phyloP scores from a whole-genome alignment of 2,888 invertebrate species.

The Pollenia griseotomentosa region DNA sequence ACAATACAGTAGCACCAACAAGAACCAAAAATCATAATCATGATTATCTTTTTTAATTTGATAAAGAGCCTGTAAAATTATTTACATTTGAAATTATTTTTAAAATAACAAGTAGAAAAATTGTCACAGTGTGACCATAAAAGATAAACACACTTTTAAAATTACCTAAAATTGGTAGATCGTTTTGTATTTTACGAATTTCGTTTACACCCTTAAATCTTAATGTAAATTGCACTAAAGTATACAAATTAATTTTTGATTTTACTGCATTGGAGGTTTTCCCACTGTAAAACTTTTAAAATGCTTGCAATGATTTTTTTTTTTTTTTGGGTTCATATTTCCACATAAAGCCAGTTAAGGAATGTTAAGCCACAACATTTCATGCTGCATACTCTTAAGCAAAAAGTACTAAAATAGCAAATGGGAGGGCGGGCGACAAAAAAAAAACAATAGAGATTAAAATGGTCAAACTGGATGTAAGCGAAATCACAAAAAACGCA shows the following conservation, averaged over 20 bases:
- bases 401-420: neutral
- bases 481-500: neutral
- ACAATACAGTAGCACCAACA: neutral
- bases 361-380: conserved; percentile 54
- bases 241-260: neutral
- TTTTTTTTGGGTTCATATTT: neutral
- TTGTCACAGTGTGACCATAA: too few species aligned
- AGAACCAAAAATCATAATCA: neutral
- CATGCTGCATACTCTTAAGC: neutral
- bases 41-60: too few species aligned
- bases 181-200: too few species aligned
- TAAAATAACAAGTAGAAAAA: too few species aligned
- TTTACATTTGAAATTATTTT: too few species aligned
- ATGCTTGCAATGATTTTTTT: neutral
- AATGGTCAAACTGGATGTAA: conserved; percentile 21
- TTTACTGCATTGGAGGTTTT: neutral
- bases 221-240: too few species aligned
- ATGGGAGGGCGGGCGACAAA: neutral
- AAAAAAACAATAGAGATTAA: conserved; percentile 18
- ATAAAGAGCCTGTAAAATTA: too few species aligned
- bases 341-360: conserved; percentile 41
- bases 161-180: too few species aligned
- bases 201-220: too few species aligned
- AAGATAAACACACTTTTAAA: too few species aligned
- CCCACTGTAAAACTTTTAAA: neutral